Conservation (phyloP, 92 coral and sea anemone species). For the Epizoanthus fatuus region DNA sequence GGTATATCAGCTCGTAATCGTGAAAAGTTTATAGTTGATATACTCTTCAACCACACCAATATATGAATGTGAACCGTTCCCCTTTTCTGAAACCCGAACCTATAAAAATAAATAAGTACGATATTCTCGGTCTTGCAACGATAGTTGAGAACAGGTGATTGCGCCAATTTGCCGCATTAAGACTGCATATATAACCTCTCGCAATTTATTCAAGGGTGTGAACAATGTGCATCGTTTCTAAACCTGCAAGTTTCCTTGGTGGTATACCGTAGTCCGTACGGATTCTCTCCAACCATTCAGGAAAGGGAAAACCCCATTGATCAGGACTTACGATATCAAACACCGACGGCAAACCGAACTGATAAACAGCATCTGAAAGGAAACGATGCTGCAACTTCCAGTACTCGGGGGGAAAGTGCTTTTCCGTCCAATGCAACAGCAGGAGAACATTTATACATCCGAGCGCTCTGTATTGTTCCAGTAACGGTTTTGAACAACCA, state of each 20-base stretch:
- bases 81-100: constrained; percentile 54
- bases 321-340: background rate
- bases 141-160: background rate
- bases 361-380: constrained; percentile 9
- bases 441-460: background rate
- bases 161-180: background rate
- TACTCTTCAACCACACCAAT: constrained; percentile 49
- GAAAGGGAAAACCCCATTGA: constrained; percentile 32
- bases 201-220: background rate
- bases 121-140: background rate
- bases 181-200: constrained; percentile 6
- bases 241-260: too few relatives aligned
- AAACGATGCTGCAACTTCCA: constrained; percentile 30
- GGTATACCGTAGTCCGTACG: too few relatives aligned
- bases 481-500: constrained; percentile 30
- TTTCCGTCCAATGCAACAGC: background rate
- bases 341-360: constrained; percentile 6
- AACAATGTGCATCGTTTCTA: background rate
- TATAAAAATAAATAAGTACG: constrained; percentile 52
- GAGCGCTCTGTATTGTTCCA: constrained; percentile 12
- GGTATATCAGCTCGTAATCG: constrained; percentile 52
- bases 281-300: background rate
- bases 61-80: constrained; percentile 58
- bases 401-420: background rate
- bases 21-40: background rate